Evolutionary conservation across 2,797 vertebrate genomes (phyloP).

Genomic region (Tapera naevia): DNA sequence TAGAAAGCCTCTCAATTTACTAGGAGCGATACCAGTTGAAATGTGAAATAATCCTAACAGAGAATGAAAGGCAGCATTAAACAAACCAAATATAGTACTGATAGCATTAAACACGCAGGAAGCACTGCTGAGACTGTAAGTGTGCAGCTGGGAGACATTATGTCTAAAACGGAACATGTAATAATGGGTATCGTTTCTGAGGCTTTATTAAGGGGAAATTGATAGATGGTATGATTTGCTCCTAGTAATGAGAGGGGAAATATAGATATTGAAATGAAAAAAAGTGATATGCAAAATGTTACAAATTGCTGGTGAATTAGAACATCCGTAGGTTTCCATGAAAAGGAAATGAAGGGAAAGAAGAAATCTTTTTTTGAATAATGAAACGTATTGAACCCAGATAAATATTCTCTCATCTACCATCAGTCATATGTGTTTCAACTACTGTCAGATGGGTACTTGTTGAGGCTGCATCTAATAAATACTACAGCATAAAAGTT

Average conservation of each 20-base stretch:
- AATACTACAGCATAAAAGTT: background rate
- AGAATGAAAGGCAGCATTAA: background rate
- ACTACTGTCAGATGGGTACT: background rate
- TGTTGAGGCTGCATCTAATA: background rate
- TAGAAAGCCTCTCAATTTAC: fast-evolving
- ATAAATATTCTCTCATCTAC: background rate
- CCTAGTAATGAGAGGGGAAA: background rate
- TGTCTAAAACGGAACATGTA: background rate
- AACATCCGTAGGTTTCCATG: background rate
- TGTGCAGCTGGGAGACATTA: background rate
- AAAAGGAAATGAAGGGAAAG: background rate
- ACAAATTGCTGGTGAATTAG: background rate
- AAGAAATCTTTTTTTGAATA: background rate
- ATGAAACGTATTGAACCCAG: background rate
- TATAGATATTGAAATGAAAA: background rate
- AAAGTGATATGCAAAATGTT: background rate
- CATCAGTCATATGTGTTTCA: background rate
- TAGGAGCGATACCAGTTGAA: background rate
- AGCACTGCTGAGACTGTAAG: background rate
- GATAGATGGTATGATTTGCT: background rate
- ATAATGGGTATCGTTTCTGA: background rate
- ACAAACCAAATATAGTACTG: background rate
- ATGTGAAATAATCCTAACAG: background rate
- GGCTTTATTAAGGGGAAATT: background rate
- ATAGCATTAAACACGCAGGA: background rate